Conservation (phyloP, 2,888 invertebrate genomes). For the Crocallis elinguaria region DNA sequence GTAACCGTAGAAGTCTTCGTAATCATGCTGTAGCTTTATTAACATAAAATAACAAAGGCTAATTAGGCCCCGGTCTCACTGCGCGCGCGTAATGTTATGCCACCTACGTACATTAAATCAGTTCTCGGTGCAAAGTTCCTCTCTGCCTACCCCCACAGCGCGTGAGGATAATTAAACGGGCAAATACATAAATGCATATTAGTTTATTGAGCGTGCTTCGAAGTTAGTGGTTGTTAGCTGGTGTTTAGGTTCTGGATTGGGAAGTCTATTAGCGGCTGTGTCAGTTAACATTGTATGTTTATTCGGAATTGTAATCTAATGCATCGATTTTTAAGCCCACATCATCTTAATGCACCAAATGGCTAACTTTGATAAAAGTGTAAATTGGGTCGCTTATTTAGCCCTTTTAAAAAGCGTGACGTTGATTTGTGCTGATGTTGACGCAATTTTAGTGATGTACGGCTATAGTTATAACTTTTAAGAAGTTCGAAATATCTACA, state of each 20-base stretch:
- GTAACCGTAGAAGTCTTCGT: conserved; percentile 29
- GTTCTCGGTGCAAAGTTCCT: conserved; percentile 40
- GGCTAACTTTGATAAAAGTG: no score
- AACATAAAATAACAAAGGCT: conserved; percentile 82
- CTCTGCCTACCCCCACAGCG: conserved; percentile 36
- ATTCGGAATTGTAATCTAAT: conserved; percentile 16
- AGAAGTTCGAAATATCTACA: no score
- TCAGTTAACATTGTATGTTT: conserved; percentile 8
- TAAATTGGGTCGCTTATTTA: no score
- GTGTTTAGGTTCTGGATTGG: conserved; percentile 33
- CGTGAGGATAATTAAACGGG: conserved; percentile 44
- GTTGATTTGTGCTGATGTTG: no score
- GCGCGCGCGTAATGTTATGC: conserved; percentile 62
- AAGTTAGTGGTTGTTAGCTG: conserved; percentile 32
- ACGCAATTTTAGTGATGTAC: no score
- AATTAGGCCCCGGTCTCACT: conserved; percentile 66
- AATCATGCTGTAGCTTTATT: conserved; percentile 72
- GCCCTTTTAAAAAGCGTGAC: no score
- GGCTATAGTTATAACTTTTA: no score
- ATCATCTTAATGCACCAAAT: no score
- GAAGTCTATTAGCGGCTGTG: conserved; percentile 30
- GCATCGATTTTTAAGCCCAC: conserved; percentile 7
- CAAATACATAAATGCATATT: conserved; percentile 55
- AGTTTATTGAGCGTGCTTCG: conserved; percentile 45
- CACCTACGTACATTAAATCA: conserved; percentile 42